Conservation (phyloP, 2,797 vertebrate species). For the Anniella stebbinsi region DNA sequence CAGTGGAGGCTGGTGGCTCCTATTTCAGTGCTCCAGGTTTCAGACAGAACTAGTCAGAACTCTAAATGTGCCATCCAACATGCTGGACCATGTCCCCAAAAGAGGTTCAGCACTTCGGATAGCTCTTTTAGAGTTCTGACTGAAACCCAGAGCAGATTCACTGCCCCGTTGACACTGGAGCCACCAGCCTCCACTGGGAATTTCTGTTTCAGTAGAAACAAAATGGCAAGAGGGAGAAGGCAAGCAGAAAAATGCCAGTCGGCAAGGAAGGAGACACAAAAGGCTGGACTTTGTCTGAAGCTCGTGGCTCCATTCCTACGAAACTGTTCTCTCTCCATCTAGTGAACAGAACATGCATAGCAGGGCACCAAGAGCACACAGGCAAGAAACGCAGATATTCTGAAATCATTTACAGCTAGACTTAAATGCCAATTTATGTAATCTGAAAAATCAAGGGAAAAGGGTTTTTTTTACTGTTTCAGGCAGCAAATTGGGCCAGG, state of each 20-base stretch:
- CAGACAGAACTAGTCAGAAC: too few species aligned
- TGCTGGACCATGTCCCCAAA: too few species aligned
- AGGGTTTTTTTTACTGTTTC: background rate
- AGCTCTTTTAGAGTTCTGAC: too few species aligned
- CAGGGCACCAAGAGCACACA: constrained; percentile 31
- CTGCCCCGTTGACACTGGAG: too few species aligned
- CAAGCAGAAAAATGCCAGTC: background rate
- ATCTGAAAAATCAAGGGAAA: background rate
- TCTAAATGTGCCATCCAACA: too few species aligned
- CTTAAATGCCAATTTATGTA: background rate
- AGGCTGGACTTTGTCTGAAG: background rate
- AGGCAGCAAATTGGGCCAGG: background rate
- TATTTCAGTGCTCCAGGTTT: background rate
- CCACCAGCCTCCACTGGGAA: too few species aligned
- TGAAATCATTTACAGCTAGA: background rate
- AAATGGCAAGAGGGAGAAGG: background rate
- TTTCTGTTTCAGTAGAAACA: background rate
- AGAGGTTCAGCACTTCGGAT: too few species aligned
- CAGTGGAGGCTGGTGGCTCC: too few species aligned
- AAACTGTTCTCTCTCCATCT: constrained; percentile 73
- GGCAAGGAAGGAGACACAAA: constrained; percentile 28
- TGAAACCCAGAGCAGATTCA: too few species aligned
- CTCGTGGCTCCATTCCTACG: constrained; percentile 20
- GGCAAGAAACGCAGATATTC: background rate
- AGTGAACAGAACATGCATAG: constrained; percentile 64